Percentiles rank a stretch among this genome's conserved stretches.
phyloP scores from a whole-genome alignment of 1,140 invertebrate genomes.

The Oryctes rhinoceros region DNA sequence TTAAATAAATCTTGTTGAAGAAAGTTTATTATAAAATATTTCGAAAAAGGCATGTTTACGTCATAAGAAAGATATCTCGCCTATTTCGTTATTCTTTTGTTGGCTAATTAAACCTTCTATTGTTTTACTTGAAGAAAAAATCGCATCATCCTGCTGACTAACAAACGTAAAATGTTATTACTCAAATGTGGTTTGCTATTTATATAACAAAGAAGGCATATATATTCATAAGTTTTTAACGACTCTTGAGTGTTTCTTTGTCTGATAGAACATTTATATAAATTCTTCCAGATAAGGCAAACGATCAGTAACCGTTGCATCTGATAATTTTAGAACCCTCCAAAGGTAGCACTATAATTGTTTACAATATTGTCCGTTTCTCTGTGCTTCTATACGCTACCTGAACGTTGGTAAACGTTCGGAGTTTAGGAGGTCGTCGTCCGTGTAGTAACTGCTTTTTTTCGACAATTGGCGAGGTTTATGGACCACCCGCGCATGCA shows the following conservation, averaged over 20 bases:
- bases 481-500: constrained; percentile 6
- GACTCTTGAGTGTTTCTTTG: too few species aligned
- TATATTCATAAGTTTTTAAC: not conserved
- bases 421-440: not conserved
- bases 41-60: too few species aligned
- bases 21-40: too few species aligned
- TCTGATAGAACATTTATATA: too few species aligned
- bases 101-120: too few species aligned
- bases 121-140: too few species aligned
- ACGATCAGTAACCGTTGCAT: not conserved
- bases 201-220: not conserved
- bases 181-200: too few species aligned
- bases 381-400: not conserved
- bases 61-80: too few species aligned
- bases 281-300: not conserved
- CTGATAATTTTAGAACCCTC: not conserved
- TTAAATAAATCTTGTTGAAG: too few species aligned
- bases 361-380: not conserved
- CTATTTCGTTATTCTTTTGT: too few species aligned
- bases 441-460: constrained; percentile 9
- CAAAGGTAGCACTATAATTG: not conserved
- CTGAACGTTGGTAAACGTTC: not conserved
- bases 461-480: constrained; percentile 4
- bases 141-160: too few species aligned
- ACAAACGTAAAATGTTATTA: too few species aligned